Evolutionary conservation across 2,888 invertebrate species (phyloP), one percentile per base, ranked within the genome.

Genomic region (Habrosyne pyritoides): DNA sequence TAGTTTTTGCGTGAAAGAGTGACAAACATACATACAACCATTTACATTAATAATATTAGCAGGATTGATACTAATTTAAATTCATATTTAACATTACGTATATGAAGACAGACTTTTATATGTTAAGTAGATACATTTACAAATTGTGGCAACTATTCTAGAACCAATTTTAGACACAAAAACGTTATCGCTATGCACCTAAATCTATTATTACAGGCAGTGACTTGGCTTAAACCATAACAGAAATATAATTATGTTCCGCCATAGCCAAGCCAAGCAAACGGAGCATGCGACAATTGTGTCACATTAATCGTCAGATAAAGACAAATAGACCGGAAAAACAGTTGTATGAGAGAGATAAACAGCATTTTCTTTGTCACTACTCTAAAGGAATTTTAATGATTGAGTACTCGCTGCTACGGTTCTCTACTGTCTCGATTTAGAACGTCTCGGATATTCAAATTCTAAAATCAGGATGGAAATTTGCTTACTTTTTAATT

Each of bases 281-380:
- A 89, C 90, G 82, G 89, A 85, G 85, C 89, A 83, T 89, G 84
- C 85, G 83, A 84, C 84, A 81, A 86, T 87, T 80, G 81, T 86
- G 89, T 89, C 91, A 89, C 89, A 89, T 90, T 90, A 89, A 76
- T 74, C 79, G 86, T 79, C 81, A 88, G 89, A 91, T 85, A 89
- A 85, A 87, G 90, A 91, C 89, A 90, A 90, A 91, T 90, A 90
- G 87, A 89, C 84, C 87, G 87, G 89, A 89, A 90, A 90, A 89
- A 87, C 86, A 75, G 79, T 78, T 77, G 87, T 77, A 75, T 71
- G 88, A 91, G 81, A 73, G 87, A 79, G 90, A 90, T 84, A 85
- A 85, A 86, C 79, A 80, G 76, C 67, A 69, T 81, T 84, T 80
- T 83, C 84, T 84, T 83, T 81, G 83, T 84, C 73, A 73, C 81